Conservation (phyloP, 2,797 vertebrate species). For the Xiphorhynchus erythropygius region DNA sequence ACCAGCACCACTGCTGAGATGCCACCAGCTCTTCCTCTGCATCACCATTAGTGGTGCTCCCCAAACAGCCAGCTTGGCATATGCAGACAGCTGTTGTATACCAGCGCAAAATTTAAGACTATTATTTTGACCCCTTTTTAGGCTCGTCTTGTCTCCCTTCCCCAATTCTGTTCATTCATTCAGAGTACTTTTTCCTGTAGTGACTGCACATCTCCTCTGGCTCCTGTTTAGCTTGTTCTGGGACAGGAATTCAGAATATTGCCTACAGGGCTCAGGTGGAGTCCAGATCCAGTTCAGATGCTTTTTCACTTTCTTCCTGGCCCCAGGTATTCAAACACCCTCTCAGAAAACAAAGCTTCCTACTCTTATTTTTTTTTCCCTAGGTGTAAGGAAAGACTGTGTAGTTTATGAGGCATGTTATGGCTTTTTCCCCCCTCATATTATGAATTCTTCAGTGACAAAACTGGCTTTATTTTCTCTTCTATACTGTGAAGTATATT, state of each 20-base stretch:
- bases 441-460: background rate
- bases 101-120: background rate
- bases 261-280: background rate
- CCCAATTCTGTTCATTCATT: background rate
- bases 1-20: rapidly evolving
- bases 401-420: background rate
- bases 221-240: background rate
- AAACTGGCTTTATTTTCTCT: background rate
- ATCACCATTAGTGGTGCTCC: rapidly evolving
- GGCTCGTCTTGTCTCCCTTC: background rate
- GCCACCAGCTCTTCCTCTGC: background rate
- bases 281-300: background rate
- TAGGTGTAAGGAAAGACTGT: background rate
- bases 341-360: background rate
- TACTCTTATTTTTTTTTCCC: background rate
- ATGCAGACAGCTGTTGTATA: background rate
- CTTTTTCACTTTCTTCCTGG: background rate
- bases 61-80: too few relatives aligned
- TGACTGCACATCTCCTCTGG: background rate
- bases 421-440: background rate
- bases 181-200: background rate
- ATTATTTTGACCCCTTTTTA: background rate
- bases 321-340: background rate
- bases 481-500: background rate
- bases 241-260: background rate